Evolutionary conservation across 2,113 vertebrate species (phyloP).

Genomic region (Chascanopsetta lugubris): DNA sequence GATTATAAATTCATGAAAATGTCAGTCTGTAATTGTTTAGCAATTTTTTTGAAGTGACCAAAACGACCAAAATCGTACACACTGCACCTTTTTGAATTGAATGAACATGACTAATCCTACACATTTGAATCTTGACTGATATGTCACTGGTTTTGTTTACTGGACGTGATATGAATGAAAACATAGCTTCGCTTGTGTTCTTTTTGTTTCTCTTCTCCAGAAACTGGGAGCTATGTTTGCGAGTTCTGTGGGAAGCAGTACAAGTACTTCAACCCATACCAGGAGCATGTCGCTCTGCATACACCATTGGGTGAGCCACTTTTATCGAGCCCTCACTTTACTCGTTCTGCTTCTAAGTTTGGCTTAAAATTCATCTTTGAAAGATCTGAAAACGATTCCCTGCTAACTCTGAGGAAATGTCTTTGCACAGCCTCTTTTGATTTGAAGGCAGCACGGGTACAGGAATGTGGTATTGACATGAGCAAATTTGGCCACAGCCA

Average conservation of each 20-base stretch:
- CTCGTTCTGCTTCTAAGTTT: not conserved
- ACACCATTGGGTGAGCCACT: constrained; percentile 90
- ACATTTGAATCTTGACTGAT: constrained; percentile 23
- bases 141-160: constrained; percentile 6
- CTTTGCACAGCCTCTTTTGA: constrained; percentile 71
- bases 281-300: constrained; percentile 97
- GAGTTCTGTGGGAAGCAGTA: constrained; percentile 99
- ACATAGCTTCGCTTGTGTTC: constrained; percentile 36
- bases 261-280: constrained; percentile 99
- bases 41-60: no score
- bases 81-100: no score
- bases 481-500: constrained; percentile 73
- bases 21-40: no score
- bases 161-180: not conserved
- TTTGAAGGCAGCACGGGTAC: constrained; percentile 68
- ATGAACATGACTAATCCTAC: constrained; percentile 35
- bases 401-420: constrained; percentile 19
- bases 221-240: constrained; percentile 97
- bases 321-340: not conserved
- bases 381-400: not conserved
- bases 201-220: constrained; percentile 76
- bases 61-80: no score
- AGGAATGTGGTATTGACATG: constrained; percentile 72
- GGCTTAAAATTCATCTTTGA: not conserved
- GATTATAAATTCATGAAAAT: no score